A percentile compares a stretch with the other conserved stretches of the same genome.
phyloP scores from a whole-genome alignment of 1,140 invertebrate genomes.

The Bombus fervidus region DNA sequence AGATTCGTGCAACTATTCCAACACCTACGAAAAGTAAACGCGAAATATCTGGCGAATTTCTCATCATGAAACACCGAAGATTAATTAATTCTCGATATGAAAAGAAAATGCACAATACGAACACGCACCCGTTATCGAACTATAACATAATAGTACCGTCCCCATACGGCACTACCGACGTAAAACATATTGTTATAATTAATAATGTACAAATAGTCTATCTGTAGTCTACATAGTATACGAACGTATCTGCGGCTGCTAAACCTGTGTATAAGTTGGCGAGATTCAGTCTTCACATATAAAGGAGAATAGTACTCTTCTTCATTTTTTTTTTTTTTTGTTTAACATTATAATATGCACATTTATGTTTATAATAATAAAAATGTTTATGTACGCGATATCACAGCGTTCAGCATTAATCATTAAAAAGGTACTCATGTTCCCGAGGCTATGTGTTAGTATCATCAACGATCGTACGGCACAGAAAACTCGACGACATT shows the following conservation, averaged over 20 bases:
- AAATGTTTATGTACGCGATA: constrained; percentile 81
- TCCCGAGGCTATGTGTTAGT: constrained; percentile 57
- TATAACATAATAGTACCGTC: constrained; percentile 66
- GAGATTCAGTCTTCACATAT: constrained; percentile 80
- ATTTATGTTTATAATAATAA: constrained; percentile 78
- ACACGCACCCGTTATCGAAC: constrained; percentile 67
- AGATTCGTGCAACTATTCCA: constrained; percentile 22
- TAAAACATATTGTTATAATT: constrained; percentile 69
- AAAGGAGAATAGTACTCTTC: constrained; percentile 60
- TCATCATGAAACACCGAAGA: constrained; percentile 29
- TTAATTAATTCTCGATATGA: constrained; percentile 23
- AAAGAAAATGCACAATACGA: constrained; percentile 56
- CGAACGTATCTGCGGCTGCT: constrained; percentile 69
- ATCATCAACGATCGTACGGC: constrained; percentile 16
- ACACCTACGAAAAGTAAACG: constrained; percentile 17
- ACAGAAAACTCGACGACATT: neutral
- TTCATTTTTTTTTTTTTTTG: constrained; percentile 28
- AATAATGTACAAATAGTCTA: constrained; percentile 76
- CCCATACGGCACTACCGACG: constrained; percentile 56
- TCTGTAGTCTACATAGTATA: constrained; percentile 49
- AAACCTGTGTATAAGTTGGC: constrained; percentile 80
- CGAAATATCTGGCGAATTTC: constrained; percentile 17
- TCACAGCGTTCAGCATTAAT: constrained; percentile 81
- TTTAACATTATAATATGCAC: constrained; percentile 78
- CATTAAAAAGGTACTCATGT: constrained; percentile 75